A percentile compares a stretch with the other conserved stretches of the same genome.
These are phyloP conservation scores for Heterotis niloticus DNA, from an alignment of 2,113 vertebrate species.

Conservation along the genomic window DNA sequence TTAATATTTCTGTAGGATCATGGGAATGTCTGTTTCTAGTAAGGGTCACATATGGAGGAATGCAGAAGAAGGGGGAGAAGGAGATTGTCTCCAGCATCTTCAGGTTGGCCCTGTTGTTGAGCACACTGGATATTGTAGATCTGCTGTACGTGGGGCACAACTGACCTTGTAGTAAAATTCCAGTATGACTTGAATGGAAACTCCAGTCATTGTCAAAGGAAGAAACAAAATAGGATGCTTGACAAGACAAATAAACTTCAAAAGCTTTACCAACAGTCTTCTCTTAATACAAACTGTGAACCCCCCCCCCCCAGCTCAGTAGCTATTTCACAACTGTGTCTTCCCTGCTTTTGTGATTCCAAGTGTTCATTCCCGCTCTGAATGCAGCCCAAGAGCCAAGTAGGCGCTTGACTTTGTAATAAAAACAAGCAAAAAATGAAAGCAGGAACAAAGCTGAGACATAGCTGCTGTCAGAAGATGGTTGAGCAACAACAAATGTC, in stretches of 20 bases:
- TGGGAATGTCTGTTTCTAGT: not conserved
- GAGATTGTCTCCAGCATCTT: no score
- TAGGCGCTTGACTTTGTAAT: not conserved
- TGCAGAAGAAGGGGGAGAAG: no score
- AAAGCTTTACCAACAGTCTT: not conserved
- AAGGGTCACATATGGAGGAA: not conserved
- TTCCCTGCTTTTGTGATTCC: no score
- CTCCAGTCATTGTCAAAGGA: not conserved
- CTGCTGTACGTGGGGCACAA: not conserved
- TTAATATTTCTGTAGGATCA: not conserved
- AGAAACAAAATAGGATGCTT: not conserved
- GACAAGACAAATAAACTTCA: not conserved
- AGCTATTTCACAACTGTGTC: not conserved
- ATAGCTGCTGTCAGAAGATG: not conserved
- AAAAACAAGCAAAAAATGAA: constrained; percentile 2
- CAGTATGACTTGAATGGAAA: not conserved
- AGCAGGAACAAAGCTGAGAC: not conserved
- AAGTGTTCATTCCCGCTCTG: not conserved
- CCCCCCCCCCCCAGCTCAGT: not conserved
- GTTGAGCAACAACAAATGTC: constrained; percentile 10
- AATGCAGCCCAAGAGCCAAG: not conserved
- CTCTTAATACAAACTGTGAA: not conserved
- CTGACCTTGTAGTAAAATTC: not conserved
- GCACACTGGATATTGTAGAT: not conserved
- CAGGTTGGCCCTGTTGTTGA: not conserved